Conservation (phyloP, 1,140 invertebrate species). For the Aradophagus sp. region DNA sequence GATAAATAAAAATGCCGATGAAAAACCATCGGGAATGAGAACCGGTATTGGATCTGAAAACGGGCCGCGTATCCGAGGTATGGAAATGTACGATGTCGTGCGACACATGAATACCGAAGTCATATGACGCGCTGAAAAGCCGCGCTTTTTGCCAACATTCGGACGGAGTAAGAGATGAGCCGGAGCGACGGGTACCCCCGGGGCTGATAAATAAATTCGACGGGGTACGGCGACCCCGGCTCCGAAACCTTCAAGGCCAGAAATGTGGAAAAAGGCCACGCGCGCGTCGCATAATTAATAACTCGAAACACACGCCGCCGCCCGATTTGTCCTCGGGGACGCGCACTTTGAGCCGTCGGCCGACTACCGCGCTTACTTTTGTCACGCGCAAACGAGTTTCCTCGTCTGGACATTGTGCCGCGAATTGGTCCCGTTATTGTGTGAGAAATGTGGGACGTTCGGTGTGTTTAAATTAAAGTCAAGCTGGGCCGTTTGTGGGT, state of each 20-base stretch:
- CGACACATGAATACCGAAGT: constrained; percentile 35
- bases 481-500: too few relatives aligned
- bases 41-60: constrained; percentile 27
- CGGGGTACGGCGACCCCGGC: constrained; percentile 42
- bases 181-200: constrained; percentile 53
- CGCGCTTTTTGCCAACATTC: constrained; percentile 12
- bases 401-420: too few relatives aligned
- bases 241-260: constrained; percentile 38
- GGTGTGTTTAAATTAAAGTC: too few relatives aligned
- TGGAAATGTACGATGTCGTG: constrained; percentile 23
- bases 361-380: constrained; percentile 45
- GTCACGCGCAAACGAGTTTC: background rate
- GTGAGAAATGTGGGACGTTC: too few relatives aligned
- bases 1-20: constrained; percentile 29
- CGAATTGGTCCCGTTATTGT: too few relatives aligned
- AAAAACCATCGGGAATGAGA: constrained; percentile 14
- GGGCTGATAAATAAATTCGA: constrained; percentile 70
- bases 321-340: constrained; percentile 69
- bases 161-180: constrained; percentile 15
- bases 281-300: constrained; percentile 68
- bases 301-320: constrained; percentile 62
- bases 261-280: constrained; percentile 53
- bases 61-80: constrained; percentile 21
- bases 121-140: constrained; percentile 29
- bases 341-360: constrained; percentile 44